phyloP scores from a whole-genome alignment of 1,140 invertebrate genomes.

The Epicauta chinensis region DNA sequence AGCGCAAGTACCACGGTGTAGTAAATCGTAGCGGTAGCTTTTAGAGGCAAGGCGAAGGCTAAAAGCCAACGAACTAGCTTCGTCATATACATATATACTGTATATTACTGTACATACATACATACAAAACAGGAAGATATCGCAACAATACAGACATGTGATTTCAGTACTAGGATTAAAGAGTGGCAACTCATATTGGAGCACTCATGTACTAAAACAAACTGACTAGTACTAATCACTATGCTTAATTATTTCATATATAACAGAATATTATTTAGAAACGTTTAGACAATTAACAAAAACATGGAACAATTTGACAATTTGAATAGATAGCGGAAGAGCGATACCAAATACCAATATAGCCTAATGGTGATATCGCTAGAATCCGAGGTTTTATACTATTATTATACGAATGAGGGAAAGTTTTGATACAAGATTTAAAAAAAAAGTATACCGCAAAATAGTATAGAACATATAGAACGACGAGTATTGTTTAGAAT shows the following conservation, averaged over 20 bases:
- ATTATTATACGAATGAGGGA: constrained; percentile 32
- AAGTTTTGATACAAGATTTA: constrained; percentile 39
- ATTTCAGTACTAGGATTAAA: constrained; percentile 22
- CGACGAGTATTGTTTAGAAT: constrained; percentile 31
- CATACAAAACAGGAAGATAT: constrained; percentile 22
- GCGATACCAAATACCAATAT: constrained; percentile 26
- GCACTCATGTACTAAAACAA: constrained; percentile 4
- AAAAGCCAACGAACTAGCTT: background rate
- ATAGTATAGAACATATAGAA: constrained; percentile 23
- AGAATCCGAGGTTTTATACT: constrained; percentile 33
- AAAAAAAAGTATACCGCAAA: constrained; percentile 31
- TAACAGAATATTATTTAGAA: constrained; percentile 5
- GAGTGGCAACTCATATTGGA: constrained; percentile 15
- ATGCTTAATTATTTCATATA: constrained; percentile 17
- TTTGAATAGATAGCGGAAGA: constrained; percentile 8
- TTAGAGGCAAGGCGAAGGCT: constrained; percentile 5
- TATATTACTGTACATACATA: constrained; percentile 36
- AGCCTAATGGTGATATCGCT: constrained; percentile 34
- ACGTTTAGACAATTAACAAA: too few relatives aligned
- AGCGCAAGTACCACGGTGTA: constrained; percentile 15
- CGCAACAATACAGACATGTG: constrained; percentile 26
- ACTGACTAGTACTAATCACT: constrained; percentile 8
- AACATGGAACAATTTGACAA: background rate
- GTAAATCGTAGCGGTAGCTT: constrained; percentile 10
- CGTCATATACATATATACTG: constrained; percentile 27